phyloP scores from a whole-genome alignment of 2,888 invertebrate species.

The Dicyrtomina minuta region DNA sequence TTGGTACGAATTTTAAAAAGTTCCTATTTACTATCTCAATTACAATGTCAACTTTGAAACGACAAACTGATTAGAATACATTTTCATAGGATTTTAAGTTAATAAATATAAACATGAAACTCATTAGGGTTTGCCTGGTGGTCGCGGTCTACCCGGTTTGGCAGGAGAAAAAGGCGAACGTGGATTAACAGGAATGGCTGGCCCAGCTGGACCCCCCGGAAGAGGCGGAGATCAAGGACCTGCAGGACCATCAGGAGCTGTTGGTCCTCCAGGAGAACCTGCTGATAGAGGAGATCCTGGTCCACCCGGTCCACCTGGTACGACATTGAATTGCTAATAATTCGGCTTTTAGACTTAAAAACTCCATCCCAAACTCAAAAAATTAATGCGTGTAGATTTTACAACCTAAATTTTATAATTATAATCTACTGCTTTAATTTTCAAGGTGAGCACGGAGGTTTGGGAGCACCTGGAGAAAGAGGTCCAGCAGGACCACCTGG shows the following conservation, averaged over 20 bases:
- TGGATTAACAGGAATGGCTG: conserved; percentile 67
- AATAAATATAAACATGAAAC: neutral
- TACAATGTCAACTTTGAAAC: neutral
- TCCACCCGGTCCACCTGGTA: conserved; percentile 64
- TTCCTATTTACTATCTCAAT: neutral
- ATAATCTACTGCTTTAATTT: too few species aligned
- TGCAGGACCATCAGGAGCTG: conserved; percentile 72
- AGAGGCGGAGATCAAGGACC: conserved; percentile 74
- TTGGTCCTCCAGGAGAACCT: conserved; percentile 77
- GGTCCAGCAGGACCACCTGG: conserved; percentile 73
- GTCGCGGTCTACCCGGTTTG: conserved; percentile 67
- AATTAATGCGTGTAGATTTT: too few species aligned
- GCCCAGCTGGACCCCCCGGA: conserved; percentile 76
- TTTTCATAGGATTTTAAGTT: neutral
- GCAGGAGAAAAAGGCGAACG: conserved; percentile 76
- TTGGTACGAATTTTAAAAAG: conserved; percentile 57
- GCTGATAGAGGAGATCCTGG: conserved; percentile 79
- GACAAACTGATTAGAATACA: neutral
- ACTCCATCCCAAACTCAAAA: too few species aligned
- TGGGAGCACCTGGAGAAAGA: conserved; percentile 72
- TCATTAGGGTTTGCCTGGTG: conserved; percentile 66
- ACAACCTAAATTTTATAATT: too few species aligned
- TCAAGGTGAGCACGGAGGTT: conserved; percentile 69
- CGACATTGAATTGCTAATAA: neutral
- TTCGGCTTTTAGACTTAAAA: too few species aligned